Conservation (phyloP, 2,113 vertebrate genomes). For the Limanda limanda region DNA sequence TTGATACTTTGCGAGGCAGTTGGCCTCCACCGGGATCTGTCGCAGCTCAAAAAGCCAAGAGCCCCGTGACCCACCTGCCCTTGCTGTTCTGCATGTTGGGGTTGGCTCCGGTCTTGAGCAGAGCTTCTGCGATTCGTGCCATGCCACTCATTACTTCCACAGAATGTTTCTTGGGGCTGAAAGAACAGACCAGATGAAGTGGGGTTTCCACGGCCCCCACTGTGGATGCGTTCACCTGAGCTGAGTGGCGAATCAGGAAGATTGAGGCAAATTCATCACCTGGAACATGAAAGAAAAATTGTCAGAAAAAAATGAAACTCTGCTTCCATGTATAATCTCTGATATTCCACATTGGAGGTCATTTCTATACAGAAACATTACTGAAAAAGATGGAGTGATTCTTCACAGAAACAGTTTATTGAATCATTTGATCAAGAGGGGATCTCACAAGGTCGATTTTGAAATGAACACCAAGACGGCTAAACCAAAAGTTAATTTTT, state of each 20-base stretch:
- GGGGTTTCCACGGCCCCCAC: slow-evolving; percentile 94
- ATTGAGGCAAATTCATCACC: slow-evolving; percentile 95
- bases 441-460: neutral
- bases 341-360: neutral
- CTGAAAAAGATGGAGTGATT: neutral
- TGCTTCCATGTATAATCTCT: neutral
- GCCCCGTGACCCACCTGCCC: slow-evolving; percentile 84
- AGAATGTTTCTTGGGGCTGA: slow-evolving; percentile 90
- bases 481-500: neutral
- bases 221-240: slow-evolving; percentile 93
- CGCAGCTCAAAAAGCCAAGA: neutral
- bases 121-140: slow-evolving; percentile 91
- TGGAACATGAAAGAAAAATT: slow-evolving; percentile 50
- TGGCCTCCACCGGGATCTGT: too few relatives aligned
- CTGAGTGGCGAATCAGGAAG: slow-evolving; percentile 95
- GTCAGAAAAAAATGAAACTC: neutral
- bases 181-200: slow-evolving; percentile 93
- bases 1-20: neutral
- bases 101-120: slow-evolving; percentile 93
- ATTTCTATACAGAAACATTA: neutral
- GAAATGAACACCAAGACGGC: neutral
- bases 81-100: slow-evolving; percentile 96
- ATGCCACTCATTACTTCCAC: slow-evolving; percentile 91
- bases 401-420: neutral
- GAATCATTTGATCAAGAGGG: neutral